phyloP scores from a whole-genome alignment of 2,797 vertebrate genomes.

The Mus minutoides region DNA sequence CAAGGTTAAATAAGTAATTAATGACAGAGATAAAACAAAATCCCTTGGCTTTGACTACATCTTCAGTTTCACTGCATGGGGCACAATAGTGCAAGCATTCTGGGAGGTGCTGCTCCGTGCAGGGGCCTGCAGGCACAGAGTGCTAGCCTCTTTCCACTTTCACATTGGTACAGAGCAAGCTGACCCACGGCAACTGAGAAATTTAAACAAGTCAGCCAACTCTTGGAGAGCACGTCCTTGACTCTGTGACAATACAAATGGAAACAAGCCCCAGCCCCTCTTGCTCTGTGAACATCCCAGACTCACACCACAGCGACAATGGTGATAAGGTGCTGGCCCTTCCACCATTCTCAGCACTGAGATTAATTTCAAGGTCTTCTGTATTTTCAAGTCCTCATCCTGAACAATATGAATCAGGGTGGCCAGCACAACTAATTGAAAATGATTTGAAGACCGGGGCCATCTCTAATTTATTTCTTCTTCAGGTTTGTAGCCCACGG shows the following conservation, averaged over 20 bases:
- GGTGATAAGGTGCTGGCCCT: background rate
- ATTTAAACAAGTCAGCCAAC: background rate
- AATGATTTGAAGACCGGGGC: background rate
- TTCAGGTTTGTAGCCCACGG: background rate
- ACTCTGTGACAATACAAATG: background rate
- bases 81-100: background rate
- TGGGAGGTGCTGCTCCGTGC: background rate
- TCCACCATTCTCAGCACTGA: background rate
- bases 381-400: background rate
- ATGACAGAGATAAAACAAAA: background rate
- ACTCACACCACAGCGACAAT: background rate
- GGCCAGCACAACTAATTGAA: background rate
- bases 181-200: background rate
- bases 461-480: background rate
- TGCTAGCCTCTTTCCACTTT: background rate
- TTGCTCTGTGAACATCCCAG: background rate
- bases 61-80: background rate
- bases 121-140: slow-evolving; percentile 14
- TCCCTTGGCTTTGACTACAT: background rate
- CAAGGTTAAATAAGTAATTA: slow-evolving; percentile 70
- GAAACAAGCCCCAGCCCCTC: background rate
- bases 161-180: background rate
- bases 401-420: background rate
- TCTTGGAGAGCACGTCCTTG: slow-evolving; percentile 20
- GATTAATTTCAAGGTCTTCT: slow-evolving; percentile 29